Base-by-base conservation (phyloP, 2,113 vertebrate species). In the Copsychus sechellarum region DNA sequence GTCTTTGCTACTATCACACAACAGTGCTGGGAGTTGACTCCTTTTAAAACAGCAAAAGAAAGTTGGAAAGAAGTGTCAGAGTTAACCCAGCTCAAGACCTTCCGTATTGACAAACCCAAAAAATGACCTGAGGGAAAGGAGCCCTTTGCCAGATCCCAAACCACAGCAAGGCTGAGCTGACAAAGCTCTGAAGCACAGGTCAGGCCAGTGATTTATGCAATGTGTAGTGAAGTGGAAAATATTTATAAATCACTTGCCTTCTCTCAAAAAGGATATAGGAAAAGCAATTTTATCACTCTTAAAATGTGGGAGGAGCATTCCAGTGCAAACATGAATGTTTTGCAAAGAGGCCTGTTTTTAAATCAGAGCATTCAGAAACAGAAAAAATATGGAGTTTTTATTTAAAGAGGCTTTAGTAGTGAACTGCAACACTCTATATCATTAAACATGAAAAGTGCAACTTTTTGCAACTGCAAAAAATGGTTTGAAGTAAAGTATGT, bases 171-270 rank as follows among this genome's bases (percentile, higher is more conserved):
- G 34, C 31, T 81, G 80, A 88, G 70, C 48, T 80, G 56, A 54
- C 42, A 70, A 86, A 91, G 26, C 1, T 6, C 71, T 83, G 51
- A 81, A 80, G 54, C 72, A n/a, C 36, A 47, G 81, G 50, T 92
- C 71, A 88, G 12, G 36, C 64, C 81, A 19, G 24, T 66, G 83
- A 93, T 92, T 82, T 91, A 86, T 90, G n/a, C 74, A 83, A 60
- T 64, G 19, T 76, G 57, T 79, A 93, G 42, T 88, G 82, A 80
- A 84, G 64, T 70, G 70, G 76, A 90, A 93, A 93, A 83, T 91
- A 91, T 80, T 91, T 94, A 81, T 72, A 95, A 78, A 90, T 88
- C 57, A 65, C 65, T 92, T 77, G 43, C 43, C 28, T 88, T 88
- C 45, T 93, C 70, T 92, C 51, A 47, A 80, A 73, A 90, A 86